A percentile compares a stretch with the other conserved stretches of the same genome.
These are phyloP conservation scores for Astreopora myriophthalma DNA, from an alignment of 64 coral and sea anemone species.

Conservation along the genomic window DNA sequence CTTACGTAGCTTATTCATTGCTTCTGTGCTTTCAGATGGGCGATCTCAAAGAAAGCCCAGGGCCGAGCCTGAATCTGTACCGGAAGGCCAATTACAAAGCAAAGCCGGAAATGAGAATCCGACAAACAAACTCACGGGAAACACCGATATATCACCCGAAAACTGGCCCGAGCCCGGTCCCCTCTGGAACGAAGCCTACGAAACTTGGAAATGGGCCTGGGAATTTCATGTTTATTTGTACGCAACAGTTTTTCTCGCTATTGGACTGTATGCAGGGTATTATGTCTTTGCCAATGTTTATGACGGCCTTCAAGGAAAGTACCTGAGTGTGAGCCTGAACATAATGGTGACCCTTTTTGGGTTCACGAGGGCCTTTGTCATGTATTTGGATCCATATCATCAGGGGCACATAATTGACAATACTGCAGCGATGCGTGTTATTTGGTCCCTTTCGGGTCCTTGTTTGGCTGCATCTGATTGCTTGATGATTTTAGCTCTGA, in stretches of 20 bases:
- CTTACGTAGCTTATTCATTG: not conserved
- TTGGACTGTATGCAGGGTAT: conserved; percentile 75
- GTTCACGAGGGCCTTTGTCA: conserved; percentile 73
- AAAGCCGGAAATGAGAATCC: not conserved
- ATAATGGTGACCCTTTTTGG: conserved; percentile 57
- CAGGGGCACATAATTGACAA: conserved; percentile 74
- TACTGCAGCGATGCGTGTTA: conserved; percentile 43
- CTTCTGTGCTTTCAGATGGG: not conserved
- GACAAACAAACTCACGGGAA: not conserved
- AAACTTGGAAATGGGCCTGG: conserved; percentile 72
- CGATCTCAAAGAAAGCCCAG: not conserved
- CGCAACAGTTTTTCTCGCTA: conserved; percentile 54
- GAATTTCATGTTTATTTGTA: conserved; percentile 70
- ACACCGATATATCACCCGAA: conserved; percentile 34
- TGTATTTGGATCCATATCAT: conserved; percentile 82
- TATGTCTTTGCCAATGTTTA: conserved; percentile 64
- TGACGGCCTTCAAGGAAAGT: conserved; percentile 72
- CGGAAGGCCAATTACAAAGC: not conserved
- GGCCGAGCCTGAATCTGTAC: conserved; percentile 23
- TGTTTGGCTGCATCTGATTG: conserved; percentile 81
- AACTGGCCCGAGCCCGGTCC: conserved; percentile 84
- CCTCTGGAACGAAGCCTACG: conserved; percentile 69
- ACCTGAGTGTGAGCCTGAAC: conserved; percentile 67
- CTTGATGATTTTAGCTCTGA: conserved; percentile 69
- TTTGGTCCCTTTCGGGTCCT: conserved; percentile 76